A percentile compares a stretch with the other conserved stretches of the same genome.
phyloP scores from a whole-genome alignment of 2,797 vertebrate species.

The Selene dorsalis region DNA sequence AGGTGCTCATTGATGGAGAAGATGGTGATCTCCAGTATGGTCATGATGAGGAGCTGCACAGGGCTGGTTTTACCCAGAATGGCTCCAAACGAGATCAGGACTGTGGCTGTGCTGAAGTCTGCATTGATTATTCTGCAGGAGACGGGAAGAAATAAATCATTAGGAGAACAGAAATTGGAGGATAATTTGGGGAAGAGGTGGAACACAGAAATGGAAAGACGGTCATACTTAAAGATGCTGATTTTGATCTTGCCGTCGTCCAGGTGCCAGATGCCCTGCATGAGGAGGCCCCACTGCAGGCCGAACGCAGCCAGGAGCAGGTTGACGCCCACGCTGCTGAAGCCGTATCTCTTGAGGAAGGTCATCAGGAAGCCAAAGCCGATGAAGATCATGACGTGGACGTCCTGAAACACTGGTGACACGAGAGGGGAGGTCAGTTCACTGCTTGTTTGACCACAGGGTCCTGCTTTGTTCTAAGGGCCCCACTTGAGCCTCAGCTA shows the following conservation, averaged over 20 bases:
- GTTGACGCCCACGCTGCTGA: conserved; percentile 94
- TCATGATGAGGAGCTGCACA: conserved; percentile 94
- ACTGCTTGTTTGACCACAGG: neutral
- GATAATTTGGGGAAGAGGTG: neutral
- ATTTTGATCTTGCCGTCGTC: conserved; percentile 78
- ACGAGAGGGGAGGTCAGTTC: conserved; percentile 38
- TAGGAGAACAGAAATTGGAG: neutral
- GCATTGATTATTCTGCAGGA: conserved; percentile 92
- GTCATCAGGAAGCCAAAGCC: conserved; percentile 99
- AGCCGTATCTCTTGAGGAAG: conserved; percentile 95
- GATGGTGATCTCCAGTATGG: conserved; percentile 90
- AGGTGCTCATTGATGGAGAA: conserved; percentile 92
- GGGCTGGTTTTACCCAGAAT: conserved; percentile 96
- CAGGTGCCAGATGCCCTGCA: conserved; percentile 88
- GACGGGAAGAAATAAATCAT: conserved; percentile 4
- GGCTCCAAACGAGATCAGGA: conserved; percentile 97
- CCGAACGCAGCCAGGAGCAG: conserved; percentile 94
- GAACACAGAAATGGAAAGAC: neutral
- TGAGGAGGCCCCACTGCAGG: conserved; percentile 93
- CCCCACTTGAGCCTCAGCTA: neutral
- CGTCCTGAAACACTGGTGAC: conserved; percentile 93
- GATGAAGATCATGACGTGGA: conserved; percentile 97
- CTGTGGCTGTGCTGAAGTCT: conserved; percentile 96
- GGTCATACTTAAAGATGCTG: conserved; percentile 81
- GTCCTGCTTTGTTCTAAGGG: conserved; percentile 8